Evolutionary conservation across 1,140 invertebrate genomes (phyloP).

Genomic region (Tigriopus japonicus): DNA sequence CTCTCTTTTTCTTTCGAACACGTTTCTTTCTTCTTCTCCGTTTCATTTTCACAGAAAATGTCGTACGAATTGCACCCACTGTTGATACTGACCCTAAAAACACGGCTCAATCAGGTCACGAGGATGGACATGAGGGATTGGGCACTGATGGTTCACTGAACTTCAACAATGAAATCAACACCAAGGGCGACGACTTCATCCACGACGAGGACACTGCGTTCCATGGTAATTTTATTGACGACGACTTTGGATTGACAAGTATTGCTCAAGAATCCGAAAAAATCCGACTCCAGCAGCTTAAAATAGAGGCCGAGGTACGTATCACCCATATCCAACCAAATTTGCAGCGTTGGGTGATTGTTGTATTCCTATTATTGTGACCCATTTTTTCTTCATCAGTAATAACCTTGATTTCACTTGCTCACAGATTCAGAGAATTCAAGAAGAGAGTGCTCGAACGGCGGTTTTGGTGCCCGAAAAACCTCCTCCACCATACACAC

Average conservation of each 20-base stretch:
- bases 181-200: no score
- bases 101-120: no score
- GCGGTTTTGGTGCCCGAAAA: background rate
- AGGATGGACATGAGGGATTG: no score
- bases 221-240: slow-evolving; percentile 7
- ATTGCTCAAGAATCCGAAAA: background rate
- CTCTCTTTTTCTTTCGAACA: background rate
- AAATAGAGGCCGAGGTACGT: background rate
- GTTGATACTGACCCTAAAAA: background rate
- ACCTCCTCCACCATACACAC: background rate
- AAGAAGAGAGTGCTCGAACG: no score
- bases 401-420: background rate
- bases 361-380: background rate
- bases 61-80: background rate
- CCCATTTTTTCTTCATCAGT: no score
- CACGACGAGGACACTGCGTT: no score
- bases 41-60: background rate
- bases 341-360: background rate
- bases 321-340: background rate
- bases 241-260: slow-evolving; percentile 6
- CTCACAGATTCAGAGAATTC: background rate
- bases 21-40: background rate
- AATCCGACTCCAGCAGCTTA: slow-evolving; percentile 1
- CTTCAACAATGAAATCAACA: no score
- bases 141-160: no score